Conservation (phyloP, 2,113 vertebrate species). For the Willisornis vidua region DNA sequence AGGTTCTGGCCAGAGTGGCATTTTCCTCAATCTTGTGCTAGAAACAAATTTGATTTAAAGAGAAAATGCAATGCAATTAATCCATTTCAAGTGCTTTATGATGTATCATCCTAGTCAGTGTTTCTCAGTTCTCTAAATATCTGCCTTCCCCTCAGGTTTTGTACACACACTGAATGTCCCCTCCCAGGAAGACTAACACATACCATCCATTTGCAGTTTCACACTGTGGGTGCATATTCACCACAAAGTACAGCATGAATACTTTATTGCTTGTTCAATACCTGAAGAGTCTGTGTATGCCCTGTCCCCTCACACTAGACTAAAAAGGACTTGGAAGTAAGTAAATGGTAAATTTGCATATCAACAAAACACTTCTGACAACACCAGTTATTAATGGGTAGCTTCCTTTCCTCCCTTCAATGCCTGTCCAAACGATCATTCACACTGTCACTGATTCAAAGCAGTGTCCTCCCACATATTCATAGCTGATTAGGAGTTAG, state of each 20-base stretch:
- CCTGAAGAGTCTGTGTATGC: background rate
- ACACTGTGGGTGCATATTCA: background rate
- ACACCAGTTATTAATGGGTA: background rate
- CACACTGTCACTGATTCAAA: background rate
- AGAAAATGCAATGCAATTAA: background rate
- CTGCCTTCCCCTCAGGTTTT: background rate
- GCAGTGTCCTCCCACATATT: slow-evolving; percentile 2
- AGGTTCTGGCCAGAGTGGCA: background rate
- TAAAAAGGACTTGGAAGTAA: background rate
- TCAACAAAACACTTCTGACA: background rate
- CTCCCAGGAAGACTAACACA: background rate
- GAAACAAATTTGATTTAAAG: background rate
- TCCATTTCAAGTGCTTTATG: background rate
- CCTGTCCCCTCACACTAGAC: background rate
- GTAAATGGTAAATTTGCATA: background rate
- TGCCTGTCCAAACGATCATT: slow-evolving; percentile 21
- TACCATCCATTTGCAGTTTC: background rate
- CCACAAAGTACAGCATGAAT: background rate
- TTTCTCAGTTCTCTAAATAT: background rate
- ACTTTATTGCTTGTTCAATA: background rate
- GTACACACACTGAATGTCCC: background rate
- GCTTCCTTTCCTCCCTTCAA: background rate
- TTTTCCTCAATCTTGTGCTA: background rate
- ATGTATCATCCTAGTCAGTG: background rate
- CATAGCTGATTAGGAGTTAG: background rate